Base-by-base conservation (phyloP, 2,888 invertebrate genomes). In the Leucania comma region DNA sequence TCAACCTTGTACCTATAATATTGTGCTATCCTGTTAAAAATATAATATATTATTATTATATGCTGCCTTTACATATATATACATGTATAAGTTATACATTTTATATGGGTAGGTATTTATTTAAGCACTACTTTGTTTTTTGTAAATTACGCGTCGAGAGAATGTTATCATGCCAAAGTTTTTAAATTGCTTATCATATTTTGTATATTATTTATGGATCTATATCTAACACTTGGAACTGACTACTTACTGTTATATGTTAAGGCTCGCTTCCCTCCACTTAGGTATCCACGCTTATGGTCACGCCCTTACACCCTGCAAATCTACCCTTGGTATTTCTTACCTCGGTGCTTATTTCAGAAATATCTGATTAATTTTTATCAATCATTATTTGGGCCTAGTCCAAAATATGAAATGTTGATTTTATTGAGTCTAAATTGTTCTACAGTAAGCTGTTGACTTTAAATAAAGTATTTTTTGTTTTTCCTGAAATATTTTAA, bases 61-160 rank as follows among this genome's bases (percentile, higher is more conserved):
- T 87, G 91, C 91, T 90, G 89, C 88, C 86, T 90, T 88, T 88
- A 85, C 83, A 82, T 85, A 87, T 88, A 83, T 87, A 70, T 80
- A 72, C 68, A 75, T 70, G 58, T 63, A 73, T 85, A 72, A 70
- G 54, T 85, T 79, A 71, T 75, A 77, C 35, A 75, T 83, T 83
- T 70, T 77, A 75, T 71, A 73, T 82, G 66, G 66, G 51, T 80
- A 83, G 71, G 61, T 78, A 72, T 80, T 42, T 73, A 54, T 80
- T 83, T 73, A 62, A 74, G 63, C 82, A 70, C 57, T 63, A 32
- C 35, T 64, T 67, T 3, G 14, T 62, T 75, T 69, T 75, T 78
- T 67, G 51, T 68, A 72, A 57, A 66, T 66, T 78, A 66, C 48
- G 48, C 62, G 10, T 56, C 26, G 81, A 69, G 54, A 78, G 42